A percentile compares a stretch with the other conserved stretches of the same genome.
Evolutionary conservation across 1,140 invertebrate genomes (phyloP).

Genomic region (Drosophila lacertosa): DNA sequence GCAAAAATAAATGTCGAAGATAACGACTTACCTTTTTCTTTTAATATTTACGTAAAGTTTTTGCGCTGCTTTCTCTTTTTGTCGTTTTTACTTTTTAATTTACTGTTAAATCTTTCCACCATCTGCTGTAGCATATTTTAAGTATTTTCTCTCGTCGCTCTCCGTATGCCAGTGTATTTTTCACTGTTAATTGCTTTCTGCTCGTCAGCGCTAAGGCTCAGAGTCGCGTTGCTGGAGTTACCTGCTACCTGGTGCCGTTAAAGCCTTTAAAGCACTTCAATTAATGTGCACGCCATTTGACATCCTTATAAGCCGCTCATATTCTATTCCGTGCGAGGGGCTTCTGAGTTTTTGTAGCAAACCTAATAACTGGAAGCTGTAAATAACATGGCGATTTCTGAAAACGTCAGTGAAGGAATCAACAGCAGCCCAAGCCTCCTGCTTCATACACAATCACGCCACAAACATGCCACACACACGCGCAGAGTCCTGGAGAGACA

Average conservation of each 20-base stretch:
- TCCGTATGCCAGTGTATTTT: conserved; percentile 4
- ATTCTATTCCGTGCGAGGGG: conserved; percentile 20
- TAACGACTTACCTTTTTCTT: background rate
- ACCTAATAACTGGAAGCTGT: conserved; percentile 48
- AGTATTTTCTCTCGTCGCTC: background rate
- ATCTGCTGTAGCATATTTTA: background rate
- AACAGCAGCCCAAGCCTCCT: conserved; percentile 11
- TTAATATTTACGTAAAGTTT: background rate
- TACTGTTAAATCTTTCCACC: conserved; percentile 12
- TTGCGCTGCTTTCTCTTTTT: background rate
- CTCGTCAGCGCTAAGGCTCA: conserved; percentile 28
- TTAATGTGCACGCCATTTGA: conserved; percentile 46
- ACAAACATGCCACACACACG: conserved; percentile 18
- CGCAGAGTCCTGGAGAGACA: conserved; percentile 1
- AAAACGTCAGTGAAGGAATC: conserved; percentile 37
- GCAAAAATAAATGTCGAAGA: background rate
- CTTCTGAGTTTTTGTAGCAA: conserved; percentile 42
- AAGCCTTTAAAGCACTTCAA: conserved; percentile 39
- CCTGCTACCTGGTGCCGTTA: background rate
- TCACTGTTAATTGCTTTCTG: conserved; percentile 49
- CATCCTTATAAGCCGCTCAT: conserved; percentile 35
- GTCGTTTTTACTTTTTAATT: conserved; percentile 5
- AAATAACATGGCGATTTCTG: conserved; percentile 36
- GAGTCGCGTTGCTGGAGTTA: background rate
- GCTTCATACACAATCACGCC: conserved; percentile 25